phyloP scores from a whole-genome alignment of 1,140 invertebrate genomes.

The Drosophila sucinea region DNA sequence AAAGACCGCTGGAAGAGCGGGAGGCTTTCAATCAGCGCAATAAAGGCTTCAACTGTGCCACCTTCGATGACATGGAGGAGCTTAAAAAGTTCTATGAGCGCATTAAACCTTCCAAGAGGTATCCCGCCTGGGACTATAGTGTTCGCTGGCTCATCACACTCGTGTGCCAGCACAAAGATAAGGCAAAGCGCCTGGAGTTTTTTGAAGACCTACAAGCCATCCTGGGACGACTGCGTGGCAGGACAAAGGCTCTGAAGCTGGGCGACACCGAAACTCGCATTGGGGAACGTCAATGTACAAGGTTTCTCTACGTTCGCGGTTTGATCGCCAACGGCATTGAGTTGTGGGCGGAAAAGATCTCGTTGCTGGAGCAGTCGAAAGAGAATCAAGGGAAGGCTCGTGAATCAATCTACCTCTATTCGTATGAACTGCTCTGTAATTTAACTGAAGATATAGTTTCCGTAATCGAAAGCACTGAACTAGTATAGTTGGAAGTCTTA shows the following conservation, averaged over 20 bases:
- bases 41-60: constrained; percentile 46
- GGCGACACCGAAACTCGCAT: constrained; percentile 6
- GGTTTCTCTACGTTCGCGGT: constrained; percentile 59
- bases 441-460: constrained; percentile 63
- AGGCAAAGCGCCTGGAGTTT: constrained; percentile 22
- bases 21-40: constrained; percentile 65
- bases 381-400: no score
- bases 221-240: constrained; percentile 20
- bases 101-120: not conserved
- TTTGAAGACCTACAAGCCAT: constrained; percentile 45
- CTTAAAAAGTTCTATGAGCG: constrained; percentile 41
- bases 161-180: constrained; percentile 24
- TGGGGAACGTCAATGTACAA: constrained; percentile 23
- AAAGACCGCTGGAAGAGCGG: constrained; percentile 42
- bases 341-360: constrained; percentile 51
- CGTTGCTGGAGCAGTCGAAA: not conserved
- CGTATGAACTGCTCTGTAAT: constrained; percentile 49
- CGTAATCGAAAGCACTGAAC: constrained; percentile 61
- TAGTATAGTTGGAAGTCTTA: constrained; percentile 17
- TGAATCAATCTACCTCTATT: constrained; percentile 51
- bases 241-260: not conserved
- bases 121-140: constrained; percentile 51
- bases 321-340: constrained; percentile 51
- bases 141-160: constrained; percentile 47
- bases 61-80: constrained; percentile 32